Conservation (phyloP, 1,140 invertebrate species). For the Nylanderia fulva region DNA sequence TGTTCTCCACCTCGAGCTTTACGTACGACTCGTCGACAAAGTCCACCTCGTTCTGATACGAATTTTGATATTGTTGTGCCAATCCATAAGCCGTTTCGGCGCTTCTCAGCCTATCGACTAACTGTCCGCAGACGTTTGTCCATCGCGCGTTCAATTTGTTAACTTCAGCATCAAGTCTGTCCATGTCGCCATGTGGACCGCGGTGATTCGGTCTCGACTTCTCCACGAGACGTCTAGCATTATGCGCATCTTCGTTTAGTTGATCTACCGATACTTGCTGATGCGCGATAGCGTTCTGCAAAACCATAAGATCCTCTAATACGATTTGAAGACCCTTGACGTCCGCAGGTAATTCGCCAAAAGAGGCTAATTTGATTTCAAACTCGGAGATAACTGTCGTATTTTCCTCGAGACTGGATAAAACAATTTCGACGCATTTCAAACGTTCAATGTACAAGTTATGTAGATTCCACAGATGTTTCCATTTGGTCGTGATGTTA, state of each 20-base stretch:
- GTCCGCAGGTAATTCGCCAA: slow-evolving; percentile 93
- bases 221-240: slow-evolving; percentile 94
- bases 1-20: slow-evolving; percentile 92
- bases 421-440: slow-evolving; percentile 96
- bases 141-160: slow-evolving; percentile 94
- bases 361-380: slow-evolving; percentile 95
- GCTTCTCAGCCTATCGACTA: slow-evolving; percentile 95
- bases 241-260: slow-evolving; percentile 95
- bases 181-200: slow-evolving; percentile 93
- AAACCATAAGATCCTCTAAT: slow-evolving; percentile 91
- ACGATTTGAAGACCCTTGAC: slow-evolving; percentile 91
- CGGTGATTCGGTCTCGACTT: slow-evolving; percentile 91
- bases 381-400: slow-evolving; percentile 95
- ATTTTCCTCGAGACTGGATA: slow-evolving; percentile 96
- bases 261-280: slow-evolving; percentile 96
- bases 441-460: slow-evolving; percentile 95
- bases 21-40: slow-evolving; percentile 94
- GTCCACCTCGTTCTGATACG: slow-evolving; percentile 94
- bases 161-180: slow-evolving; percentile 97
- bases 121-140: slow-evolving; percentile 95
- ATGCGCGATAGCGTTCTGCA: slow-evolving; percentile 93
- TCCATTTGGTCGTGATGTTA: slow-evolving; percentile 96
- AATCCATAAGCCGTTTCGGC: slow-evolving; percentile 94
- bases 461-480: slow-evolving; percentile 94
- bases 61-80: slow-evolving; percentile 94